These are phyloP conservation scores for Rhimphoctona megacephalus DNA, from an alignment of 2,888 invertebrate genomes.

Conservation along the genomic window DNA sequence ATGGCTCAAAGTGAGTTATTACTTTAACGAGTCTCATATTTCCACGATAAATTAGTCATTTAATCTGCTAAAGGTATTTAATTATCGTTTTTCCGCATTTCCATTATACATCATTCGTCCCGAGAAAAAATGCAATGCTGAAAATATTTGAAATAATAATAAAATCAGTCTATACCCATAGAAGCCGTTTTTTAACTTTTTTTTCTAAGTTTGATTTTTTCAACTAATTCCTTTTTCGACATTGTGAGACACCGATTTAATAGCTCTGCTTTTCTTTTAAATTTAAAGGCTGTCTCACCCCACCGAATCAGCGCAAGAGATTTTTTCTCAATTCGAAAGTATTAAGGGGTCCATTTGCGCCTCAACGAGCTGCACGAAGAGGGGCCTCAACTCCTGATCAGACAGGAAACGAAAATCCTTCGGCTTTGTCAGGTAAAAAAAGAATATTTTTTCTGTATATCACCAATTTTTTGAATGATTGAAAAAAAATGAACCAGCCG, in stretches of 20 bases:
- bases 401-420: conserved; percentile 87
- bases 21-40: conserved; percentile 49
- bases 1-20: conserved; percentile 88
- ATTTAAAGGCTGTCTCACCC: conserved; percentile 89
- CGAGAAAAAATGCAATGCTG: background rate
- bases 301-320: conserved; percentile 91
- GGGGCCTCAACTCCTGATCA: conserved; percentile 79
- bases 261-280: conserved; percentile 26
- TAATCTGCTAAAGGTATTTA: background rate
- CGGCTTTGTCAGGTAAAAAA: conserved; percentile 90
- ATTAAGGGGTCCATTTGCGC: conserved; percentile 91
- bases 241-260: background rate
- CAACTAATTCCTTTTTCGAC: background rate
- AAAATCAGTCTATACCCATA: background rate
- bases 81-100: background rate
- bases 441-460: conserved; percentile 23
- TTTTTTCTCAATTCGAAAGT: conserved; percentile 94
- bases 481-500: background rate
- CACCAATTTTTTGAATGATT: background rate
- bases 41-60: conserved; percentile 18
- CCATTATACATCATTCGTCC: background rate
- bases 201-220: background rate
- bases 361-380: conserved; percentile 81
- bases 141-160: background rate
- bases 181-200: background rate